These are phyloP conservation scores for Kradibia gibbosae DNA, from an alignment of 1,140 invertebrate genomes.

Conservation along the genomic window DNA sequence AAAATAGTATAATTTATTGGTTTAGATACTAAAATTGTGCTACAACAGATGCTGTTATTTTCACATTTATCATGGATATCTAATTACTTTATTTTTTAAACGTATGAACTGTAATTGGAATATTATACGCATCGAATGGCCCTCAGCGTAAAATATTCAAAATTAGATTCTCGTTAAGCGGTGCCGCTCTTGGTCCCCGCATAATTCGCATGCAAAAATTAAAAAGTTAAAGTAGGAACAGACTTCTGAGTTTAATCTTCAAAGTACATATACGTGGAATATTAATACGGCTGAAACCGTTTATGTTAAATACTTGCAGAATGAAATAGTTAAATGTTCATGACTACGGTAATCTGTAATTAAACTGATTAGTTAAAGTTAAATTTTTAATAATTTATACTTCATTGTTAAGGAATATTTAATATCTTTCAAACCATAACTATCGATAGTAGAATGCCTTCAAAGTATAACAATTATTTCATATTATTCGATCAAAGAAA, in stretches of 20 bases:
- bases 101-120: constrained; percentile 37
- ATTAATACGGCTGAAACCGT: constrained; percentile 23
- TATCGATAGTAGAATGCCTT: too few relatives aligned
- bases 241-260: constrained; percentile 43
- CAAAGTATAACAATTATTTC: too few relatives aligned
- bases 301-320: constrained; percentile 39
- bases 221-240: constrained; percentile 48
- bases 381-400: background rate
- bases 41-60: constrained; percentile 15
- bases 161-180: constrained; percentile 49
- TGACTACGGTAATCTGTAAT: background rate
- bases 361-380: background rate
- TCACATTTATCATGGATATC: constrained; percentile 26
- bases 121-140: constrained; percentile 42
- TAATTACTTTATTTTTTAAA: constrained; percentile 43
- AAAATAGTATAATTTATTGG: background rate
- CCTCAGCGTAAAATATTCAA: constrained; percentile 44
- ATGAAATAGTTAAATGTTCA: constrained; percentile 15
- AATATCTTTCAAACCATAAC: too few relatives aligned
- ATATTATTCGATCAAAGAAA: too few relatives aligned
- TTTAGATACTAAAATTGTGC: constrained; percentile 12
- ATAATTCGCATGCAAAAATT: constrained; percentile 47
- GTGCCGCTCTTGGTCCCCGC: background rate
- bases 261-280: constrained; percentile 35
- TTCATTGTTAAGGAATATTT: background rate